A percentile compares a stretch with the other conserved stretches of the same genome.
These are phyloP conservation scores for Drosophila bocki DNA, from an alignment of 1,140 invertebrate species.

Conservation along the genomic window DNA sequence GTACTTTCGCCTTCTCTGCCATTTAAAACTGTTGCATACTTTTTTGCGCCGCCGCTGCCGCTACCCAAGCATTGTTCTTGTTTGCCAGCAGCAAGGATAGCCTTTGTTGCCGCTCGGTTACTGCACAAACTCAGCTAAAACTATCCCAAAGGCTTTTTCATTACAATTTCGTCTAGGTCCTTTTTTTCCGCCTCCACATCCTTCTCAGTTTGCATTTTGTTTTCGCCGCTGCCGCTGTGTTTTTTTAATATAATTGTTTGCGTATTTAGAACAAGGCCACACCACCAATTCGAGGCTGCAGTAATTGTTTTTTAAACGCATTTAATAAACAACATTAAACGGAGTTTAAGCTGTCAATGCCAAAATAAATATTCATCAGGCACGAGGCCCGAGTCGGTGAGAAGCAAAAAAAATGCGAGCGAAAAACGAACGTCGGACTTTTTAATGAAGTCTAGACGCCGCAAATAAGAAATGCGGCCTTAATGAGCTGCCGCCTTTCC, in stretches of 20 bases:
- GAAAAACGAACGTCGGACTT: constrained; percentile 29
- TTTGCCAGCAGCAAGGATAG: constrained; percentile 37
- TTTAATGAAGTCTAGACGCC: constrained; percentile 79
- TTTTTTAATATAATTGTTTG: constrained; percentile 70
- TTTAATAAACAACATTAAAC: constrained; percentile 51
- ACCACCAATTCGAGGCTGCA: constrained; percentile 26
- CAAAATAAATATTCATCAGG: constrained; percentile 66
- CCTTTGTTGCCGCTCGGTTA: constrained; percentile 62
- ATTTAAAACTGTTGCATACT: constrained; percentile 76
- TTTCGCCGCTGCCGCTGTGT: constrained; percentile 14
- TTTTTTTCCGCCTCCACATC: constrained; percentile 1
- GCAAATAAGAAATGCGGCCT: constrained; percentile 40
- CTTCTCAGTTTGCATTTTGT: constrained; percentile 1
- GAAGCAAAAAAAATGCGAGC: constrained; percentile 12
- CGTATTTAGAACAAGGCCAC: constrained; percentile 71
- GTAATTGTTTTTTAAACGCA: constrained; percentile 73
- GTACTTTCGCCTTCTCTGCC: constrained; percentile 42
- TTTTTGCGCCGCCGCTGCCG: constrained; percentile 46
- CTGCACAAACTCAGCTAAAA: constrained; percentile 63
- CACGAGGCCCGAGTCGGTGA: background rate
- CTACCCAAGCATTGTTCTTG: constrained; percentile 35
- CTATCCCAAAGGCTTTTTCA: constrained; percentile 81
- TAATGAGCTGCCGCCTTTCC: constrained; percentile 55
- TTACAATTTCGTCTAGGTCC: constrained; percentile 60
- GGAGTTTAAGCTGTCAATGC: constrained; percentile 71